Percentiles rank a stretch among this genome's conserved stretches.
phyloP scores from a whole-genome alignment of 2,888 invertebrate species.

The Drosophila prostipennis region DNA sequence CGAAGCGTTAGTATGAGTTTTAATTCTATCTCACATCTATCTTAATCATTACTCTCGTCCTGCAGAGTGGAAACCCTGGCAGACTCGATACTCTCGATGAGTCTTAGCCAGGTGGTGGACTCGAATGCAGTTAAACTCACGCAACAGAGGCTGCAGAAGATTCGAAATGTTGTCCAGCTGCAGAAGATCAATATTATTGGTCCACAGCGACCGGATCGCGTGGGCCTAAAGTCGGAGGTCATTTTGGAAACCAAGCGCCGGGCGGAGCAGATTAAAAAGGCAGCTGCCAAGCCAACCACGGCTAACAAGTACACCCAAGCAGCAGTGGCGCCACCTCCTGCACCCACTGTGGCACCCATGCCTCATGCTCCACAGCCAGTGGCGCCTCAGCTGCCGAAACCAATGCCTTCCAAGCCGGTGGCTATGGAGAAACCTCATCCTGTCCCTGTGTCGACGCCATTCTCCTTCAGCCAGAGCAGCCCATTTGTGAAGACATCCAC shows the following conservation, averaged over 20 bases:
- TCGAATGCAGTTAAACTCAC: conserved; percentile 75
- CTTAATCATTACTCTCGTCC: neutral
- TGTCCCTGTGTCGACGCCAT: conserved; percentile 13
- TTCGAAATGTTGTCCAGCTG: conserved; percentile 72
- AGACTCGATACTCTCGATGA: conserved; percentile 83
- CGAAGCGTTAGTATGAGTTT: conserved; percentile 55
- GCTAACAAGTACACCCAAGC: conserved; percentile 52
- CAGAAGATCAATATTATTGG: conserved; percentile 77
- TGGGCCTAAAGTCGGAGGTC: conserved; percentile 83
- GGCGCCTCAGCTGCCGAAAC: conserved; percentile 41
- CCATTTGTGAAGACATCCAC: conserved; percentile 52
- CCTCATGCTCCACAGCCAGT: neutral
- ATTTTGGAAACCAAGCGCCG: conserved; percentile 81
- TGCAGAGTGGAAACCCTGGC: conserved; percentile 81
- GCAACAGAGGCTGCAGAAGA: conserved; percentile 72
- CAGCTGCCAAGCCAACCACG: conserved; percentile 40
- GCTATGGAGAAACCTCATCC: conserved; percentile 13
- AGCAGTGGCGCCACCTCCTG: conserved; percentile 7
- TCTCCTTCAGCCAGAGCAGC: conserved; percentile 55
- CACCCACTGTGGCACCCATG: conserved; percentile 9
- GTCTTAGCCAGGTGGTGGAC: conserved; percentile 77
- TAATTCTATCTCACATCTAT: too few species aligned
- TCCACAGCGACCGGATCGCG: conserved; percentile 82
- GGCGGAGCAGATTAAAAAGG: conserved; percentile 64
- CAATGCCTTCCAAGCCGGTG: conserved; percentile 45